These are phyloP conservation scores for Brachionus angularis DNA, from an alignment of 1,140 invertebrate species.

Conservation along the genomic window DNA sequence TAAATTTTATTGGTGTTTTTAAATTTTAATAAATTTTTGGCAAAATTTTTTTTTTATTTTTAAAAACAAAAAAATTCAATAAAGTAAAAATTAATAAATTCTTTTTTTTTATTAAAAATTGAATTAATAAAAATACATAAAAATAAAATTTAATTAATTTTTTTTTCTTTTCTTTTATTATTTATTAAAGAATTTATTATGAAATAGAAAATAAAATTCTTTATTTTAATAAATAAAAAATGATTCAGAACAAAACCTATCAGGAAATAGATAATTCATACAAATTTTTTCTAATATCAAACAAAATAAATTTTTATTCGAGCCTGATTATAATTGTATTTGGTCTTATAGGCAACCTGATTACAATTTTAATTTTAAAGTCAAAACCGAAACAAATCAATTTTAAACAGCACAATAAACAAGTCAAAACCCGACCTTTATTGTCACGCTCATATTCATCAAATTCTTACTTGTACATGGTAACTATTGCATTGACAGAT, in stretches of 20 bases:
- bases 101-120: no score
- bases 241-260: neutral
- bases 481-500: slow-evolving; percentile 5
- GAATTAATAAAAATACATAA: no score
- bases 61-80: neutral
- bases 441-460: neutral
- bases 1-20: no score
- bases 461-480: slow-evolving; percentile 20
- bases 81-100: no score
- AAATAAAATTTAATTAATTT: no score
- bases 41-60: neutral
- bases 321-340: neutral
- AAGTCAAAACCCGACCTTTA: no score
- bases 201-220: no score
- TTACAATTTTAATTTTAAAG: slow-evolving; percentile 8
- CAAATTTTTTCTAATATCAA: neutral
- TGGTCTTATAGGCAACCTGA: slow-evolving; percentile 6
- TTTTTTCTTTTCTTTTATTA: no score
- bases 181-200: no score
- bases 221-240: neutral
- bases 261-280: neutral
- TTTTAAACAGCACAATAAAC: neutral
- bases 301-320: slow-evolving; percentile 1
- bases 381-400: neutral
- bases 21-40: neutral